Percentiles rank a stretch among this genome's conserved stretches.
phyloP scores from a whole-genome alignment of 1,140 invertebrate species.

The Copidosoma floridanum region DNA sequence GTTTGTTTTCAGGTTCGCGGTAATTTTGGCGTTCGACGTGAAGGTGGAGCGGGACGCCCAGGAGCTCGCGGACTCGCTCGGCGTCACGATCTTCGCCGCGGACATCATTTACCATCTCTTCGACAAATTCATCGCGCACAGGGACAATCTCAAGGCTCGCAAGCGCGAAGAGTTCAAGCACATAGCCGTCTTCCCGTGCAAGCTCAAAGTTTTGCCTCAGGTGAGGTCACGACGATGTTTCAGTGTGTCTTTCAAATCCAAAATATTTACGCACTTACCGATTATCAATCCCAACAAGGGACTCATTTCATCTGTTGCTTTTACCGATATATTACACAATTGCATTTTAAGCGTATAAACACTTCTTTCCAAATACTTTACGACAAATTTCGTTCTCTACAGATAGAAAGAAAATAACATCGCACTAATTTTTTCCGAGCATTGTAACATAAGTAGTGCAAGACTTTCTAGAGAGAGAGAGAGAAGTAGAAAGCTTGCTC shows the following conservation, averaged over 20 bases:
- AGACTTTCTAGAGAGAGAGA: neutral
- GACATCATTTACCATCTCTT: conserved; percentile 99
- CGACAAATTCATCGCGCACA: conserved; percentile 93
- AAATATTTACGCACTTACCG: no score
- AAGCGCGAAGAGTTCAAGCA: conserved; percentile 94
- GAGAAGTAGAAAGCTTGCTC: neutral
- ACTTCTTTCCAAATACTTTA: neutral
- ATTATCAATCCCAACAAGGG: no score
- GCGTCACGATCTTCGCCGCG: conserved; percentile 96
- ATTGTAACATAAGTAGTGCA: no score
- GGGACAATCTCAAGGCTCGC: conserved; percentile 89
- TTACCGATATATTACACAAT: no score
- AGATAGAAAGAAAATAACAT: no score
- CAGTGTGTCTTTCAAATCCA: no score
- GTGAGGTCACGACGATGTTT: no score
- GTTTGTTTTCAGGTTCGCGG: conserved; percentile 78
- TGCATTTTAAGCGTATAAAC: neutral
- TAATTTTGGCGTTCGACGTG: conserved; percentile 98
- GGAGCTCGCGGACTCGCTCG: conserved; percentile 90
- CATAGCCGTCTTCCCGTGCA: conserved; percentile 98
- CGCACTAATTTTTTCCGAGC: no score
- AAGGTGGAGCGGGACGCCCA: conserved; percentile 97
- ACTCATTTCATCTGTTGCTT: no score
- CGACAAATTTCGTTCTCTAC: no score
- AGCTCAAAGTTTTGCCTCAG: conserved; percentile 81